Base-by-base conservation (phyloP, 92 coral and sea anemone species). In the Muricea muricata region DNA sequence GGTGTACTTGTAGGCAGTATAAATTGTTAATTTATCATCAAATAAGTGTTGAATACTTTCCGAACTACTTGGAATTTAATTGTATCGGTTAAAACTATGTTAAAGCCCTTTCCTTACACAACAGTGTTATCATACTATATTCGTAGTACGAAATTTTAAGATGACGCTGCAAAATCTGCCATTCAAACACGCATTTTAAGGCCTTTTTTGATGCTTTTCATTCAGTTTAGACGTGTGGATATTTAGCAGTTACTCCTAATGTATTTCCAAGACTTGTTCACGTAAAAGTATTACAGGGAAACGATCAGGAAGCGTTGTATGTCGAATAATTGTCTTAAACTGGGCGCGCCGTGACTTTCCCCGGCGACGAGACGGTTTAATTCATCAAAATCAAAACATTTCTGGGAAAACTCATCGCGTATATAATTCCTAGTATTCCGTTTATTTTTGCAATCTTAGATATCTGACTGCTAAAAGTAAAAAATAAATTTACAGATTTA, bases 261-360 rank as follows among this genome's bases (percentile, higher is more conserved):
- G 15, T 63, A 63, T 63, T 20, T 26, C n/a, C n/a, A 63, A 2
- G 70, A 26, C 10, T 63, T 63, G 28, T 0, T 63, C 7, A 40
- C 6, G 70, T 28, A 28, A 20, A 63, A 29, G 3, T 63, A n/a
- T 6, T 35, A 2, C 13, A 7, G 13, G 30, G 30, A 32, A 0
- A 37, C 9, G 61, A 54, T 23, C 23, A 15, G 25, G 61, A 54
- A 28, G 35, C 37, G 34, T 4, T 63, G 37, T 63, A 3, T 63
- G 21, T 52, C 20, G 23, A 20, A 52, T 4, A 40, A 63, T 8
- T 63, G 8, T 63, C 15, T 0, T 20, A 15, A 28, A 26, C 39
- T 63, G 70, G 70, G 70, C 70, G 70, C 70, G 70, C 34, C 70
- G 30, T 25, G 70, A 63, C 39, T 63, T 63, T 63, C 70, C 70